Conservation (phyloP, 2,888 invertebrate species). For the Dasysyrphus tricinctus region DNA sequence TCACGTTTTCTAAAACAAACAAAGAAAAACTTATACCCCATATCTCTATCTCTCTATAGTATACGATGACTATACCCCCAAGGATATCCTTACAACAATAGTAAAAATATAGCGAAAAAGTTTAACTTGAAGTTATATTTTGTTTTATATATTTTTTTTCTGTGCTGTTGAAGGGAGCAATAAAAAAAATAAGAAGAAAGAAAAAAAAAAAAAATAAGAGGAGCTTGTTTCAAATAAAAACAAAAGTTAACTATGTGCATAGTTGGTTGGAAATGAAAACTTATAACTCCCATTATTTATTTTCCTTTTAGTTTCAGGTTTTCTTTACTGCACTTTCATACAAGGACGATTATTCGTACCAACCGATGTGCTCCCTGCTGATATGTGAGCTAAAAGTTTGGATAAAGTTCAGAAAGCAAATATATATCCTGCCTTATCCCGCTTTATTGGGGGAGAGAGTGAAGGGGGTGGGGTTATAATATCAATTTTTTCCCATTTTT, state of each 20-base stretch:
- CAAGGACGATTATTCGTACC: conserved; percentile 66
- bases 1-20: conserved; percentile 46
- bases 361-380: conserved; percentile 63
- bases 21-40: conserved; percentile 7
- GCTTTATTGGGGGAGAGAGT: not conserved
- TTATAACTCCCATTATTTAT: conserved; percentile 75
- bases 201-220: not conserved
- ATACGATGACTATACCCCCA: not conserved
- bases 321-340: conserved; percentile 65
- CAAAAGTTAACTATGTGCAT: conserved; percentile 70
- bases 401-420: conserved; percentile 74
- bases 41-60: not conserved
- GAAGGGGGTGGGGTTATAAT: not conserved
- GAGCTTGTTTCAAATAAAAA: conserved; percentile 63
- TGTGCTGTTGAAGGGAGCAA: not conserved
- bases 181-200: not conserved
- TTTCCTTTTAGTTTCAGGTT: conserved; percentile 63
- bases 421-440: conserved; percentile 47
- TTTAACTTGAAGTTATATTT: conserved; percentile 51
- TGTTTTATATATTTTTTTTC: not conserved
- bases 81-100: conserved; percentile 14
- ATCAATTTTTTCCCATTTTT: not conserved
- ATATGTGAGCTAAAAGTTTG: conserved; percentile 72
- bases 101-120: conserved; percentile 36
- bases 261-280: conserved; percentile 73